Evolutionary conservation across 2,113 vertebrate species (phyloP).

Genomic region (Trinectes maculatus): DNA sequence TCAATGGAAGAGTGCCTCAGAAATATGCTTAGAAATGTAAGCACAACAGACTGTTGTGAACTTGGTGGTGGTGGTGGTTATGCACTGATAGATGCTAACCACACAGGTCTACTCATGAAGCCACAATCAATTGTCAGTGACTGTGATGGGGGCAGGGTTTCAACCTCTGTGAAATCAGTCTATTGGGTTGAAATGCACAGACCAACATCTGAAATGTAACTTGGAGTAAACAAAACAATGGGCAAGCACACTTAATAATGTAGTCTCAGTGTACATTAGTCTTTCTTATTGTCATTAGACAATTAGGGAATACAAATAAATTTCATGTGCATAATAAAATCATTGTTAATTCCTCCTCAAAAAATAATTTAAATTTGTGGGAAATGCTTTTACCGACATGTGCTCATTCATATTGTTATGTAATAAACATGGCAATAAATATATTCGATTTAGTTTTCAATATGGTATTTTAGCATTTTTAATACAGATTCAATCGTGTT

Average conservation of each 20-base stretch:
- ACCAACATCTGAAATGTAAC: conserved; percentile 44
- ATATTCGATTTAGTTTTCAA: not conserved
- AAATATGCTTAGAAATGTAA: not conserved
- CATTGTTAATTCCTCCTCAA: too few relatives aligned
- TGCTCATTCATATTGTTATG: not conserved
- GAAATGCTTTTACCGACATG: not conserved
- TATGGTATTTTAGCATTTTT: too few relatives aligned
- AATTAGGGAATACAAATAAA: conserved; percentile 14
- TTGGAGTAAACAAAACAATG: conserved; percentile 37
- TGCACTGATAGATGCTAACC: conserved; percentile 43
- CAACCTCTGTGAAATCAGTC: conserved; percentile 44
- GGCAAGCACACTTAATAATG: conserved; percentile 32
- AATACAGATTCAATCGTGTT: too few relatives aligned
- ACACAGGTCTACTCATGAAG: conserved; percentile 55
- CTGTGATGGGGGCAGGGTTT: conserved; percentile 31
- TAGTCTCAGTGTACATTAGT: conserved; percentile 36
- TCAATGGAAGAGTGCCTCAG: not conserved
- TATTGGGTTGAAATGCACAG: conserved; percentile 48
- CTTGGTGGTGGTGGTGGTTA: conserved; percentile 25
- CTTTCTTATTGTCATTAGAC: too few relatives aligned
- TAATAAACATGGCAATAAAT: not conserved
- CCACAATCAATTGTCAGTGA: conserved; percentile 62
- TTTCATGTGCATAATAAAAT: conserved; percentile 35
- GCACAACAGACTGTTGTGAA: too few relatives aligned
- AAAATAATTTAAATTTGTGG: too few relatives aligned